These are phyloP conservation scores for Nowickia ferox DNA, from an alignment of 2,888 invertebrate genomes.

Conservation along the genomic window DNA sequence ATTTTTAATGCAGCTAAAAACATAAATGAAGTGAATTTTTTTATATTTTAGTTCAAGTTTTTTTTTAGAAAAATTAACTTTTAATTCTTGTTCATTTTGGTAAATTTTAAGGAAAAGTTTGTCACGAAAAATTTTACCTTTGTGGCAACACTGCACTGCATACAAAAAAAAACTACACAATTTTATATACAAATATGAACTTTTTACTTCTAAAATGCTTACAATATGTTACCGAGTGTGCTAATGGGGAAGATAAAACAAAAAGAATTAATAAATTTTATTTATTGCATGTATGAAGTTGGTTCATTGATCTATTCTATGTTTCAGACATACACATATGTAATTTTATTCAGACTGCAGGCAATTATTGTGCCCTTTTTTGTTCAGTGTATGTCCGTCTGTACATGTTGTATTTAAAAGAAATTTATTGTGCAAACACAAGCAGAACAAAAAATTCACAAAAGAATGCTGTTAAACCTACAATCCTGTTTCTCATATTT, in stretches of 20 bases:
- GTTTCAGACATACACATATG: not conserved
- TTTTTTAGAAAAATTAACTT: slow-evolving; percentile 9
- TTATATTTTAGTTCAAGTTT: not conserved
- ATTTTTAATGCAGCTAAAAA: no score
- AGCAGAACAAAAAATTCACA: slow-evolving; percentile 24
- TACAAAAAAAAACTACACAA: slow-evolving; percentile 7
- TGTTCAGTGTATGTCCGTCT: slow-evolving; percentile 24
- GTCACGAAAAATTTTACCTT: no score
- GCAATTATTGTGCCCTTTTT: slow-evolving; percentile 48
- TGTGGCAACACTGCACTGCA: slow-evolving; percentile 6
- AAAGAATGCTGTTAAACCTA: slow-evolving; percentile 60
- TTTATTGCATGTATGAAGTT: slow-evolving; percentile 43
- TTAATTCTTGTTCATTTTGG: slow-evolving; percentile 1
- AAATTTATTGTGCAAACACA: slow-evolving; percentile 38
- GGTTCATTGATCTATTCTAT: slow-evolving; percentile 46
- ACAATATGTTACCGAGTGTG: not conserved
- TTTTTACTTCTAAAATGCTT: slow-evolving; percentile 6
- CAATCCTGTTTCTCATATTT: slow-evolving; percentile 62
- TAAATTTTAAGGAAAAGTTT: not conserved
- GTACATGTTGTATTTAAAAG: slow-evolving; percentile 17
- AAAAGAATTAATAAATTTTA: slow-evolving; percentile 2
- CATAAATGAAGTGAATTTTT: no score
- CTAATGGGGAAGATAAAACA: slow-evolving; percentile 23
- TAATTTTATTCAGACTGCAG: not conserved
- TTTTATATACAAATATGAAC: slow-evolving; percentile 4